Evolutionary conservation across 1,140 invertebrate genomes (phyloP).

Genomic region (Probaryconus sp.): DNA sequence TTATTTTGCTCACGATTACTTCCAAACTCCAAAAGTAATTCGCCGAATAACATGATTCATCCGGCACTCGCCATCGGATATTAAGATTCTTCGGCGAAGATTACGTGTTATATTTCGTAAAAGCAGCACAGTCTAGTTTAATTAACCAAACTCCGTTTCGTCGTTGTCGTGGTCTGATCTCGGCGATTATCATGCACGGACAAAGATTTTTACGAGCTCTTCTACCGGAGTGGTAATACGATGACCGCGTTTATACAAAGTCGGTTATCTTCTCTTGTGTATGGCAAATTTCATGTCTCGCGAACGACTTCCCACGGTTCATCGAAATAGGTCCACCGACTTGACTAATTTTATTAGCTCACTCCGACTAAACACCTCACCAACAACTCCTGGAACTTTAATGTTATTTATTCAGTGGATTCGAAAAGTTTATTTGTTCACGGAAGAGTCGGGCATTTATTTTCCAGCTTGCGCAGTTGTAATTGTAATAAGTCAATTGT

Average conservation of each 20-base stretch:
- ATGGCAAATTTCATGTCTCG: conserved; percentile 65
- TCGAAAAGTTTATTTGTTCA: conserved; percentile 38
- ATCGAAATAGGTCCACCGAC: conserved; percentile 57
- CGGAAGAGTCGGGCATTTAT: too few species aligned
- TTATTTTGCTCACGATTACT: conserved; percentile 30
- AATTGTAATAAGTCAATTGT: too few species aligned
- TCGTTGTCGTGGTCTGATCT: conserved; percentile 70
- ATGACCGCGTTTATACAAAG: conserved; percentile 50
- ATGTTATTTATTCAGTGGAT: conserved; percentile 54
- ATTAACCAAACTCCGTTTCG: conserved; percentile 53
- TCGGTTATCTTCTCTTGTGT: conserved; percentile 43
- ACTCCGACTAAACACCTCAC: conserved; percentile 54
- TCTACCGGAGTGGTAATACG: conserved; percentile 55
- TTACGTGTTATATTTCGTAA: conserved; percentile 36
- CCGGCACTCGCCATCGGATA: conserved; percentile 32
- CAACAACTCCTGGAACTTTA: conserved; percentile 42
- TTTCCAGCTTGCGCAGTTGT: too few species aligned
- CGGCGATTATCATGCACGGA: conserved; percentile 71
- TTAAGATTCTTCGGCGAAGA: conserved; percentile 38
- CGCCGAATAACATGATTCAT: conserved; percentile 36
- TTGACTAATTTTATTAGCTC: conserved; percentile 68
- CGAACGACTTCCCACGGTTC: conserved; percentile 74
- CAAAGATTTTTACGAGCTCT: conserved; percentile 70
- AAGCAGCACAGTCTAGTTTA: conserved; percentile 47
- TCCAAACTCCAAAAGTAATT: conserved; percentile 34